These are phyloP conservation scores for Tragopan temminckii DNA, from an alignment of 2,797 vertebrate species.

Conservation along the genomic window DNA sequence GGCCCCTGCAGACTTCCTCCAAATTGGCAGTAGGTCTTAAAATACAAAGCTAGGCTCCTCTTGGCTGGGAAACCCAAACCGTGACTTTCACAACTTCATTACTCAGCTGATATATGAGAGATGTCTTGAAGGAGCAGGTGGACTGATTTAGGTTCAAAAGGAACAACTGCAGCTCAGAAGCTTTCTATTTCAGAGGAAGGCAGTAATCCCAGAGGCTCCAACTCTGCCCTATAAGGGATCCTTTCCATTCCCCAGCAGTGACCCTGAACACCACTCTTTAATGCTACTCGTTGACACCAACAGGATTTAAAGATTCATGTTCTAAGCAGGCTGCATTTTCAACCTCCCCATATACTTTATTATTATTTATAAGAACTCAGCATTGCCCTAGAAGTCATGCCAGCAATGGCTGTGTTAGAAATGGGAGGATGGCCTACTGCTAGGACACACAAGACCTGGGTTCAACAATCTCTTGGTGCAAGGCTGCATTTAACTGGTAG, in stretches of 20 bases:
- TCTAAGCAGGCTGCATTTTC: background rate
- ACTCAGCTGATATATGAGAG: conserved; percentile 76
- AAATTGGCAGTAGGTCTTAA: conserved; percentile 3
- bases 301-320: background rate
- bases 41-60: conserved; percentile 63
- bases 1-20: background rate
- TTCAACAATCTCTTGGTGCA: background rate
- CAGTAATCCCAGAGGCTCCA: conserved; percentile 71
- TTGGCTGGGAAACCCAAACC: conserved; percentile 39
- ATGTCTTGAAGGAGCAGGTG: conserved; percentile 77
- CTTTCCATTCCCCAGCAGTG: conserved; percentile 43
- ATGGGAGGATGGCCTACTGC: background rate
- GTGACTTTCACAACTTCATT: conserved; percentile 46
- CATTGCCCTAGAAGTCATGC: background rate
- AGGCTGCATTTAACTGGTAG: background rate
- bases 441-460: background rate
- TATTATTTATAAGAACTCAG: background rate
- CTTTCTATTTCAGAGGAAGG: conserved; percentile 78
- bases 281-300: background rate
- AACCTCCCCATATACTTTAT: background rate
- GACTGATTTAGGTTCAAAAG: conserved; percentile 69
- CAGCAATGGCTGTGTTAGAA: background rate
- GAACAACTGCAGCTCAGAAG: conserved; percentile 75
- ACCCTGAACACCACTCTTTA: conserved; percentile 1
- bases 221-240: conserved; percentile 70